Evolutionary conservation across 1,140 invertebrate genomes (phyloP).

Genomic region (Calliopsis andreniformis): DNA sequence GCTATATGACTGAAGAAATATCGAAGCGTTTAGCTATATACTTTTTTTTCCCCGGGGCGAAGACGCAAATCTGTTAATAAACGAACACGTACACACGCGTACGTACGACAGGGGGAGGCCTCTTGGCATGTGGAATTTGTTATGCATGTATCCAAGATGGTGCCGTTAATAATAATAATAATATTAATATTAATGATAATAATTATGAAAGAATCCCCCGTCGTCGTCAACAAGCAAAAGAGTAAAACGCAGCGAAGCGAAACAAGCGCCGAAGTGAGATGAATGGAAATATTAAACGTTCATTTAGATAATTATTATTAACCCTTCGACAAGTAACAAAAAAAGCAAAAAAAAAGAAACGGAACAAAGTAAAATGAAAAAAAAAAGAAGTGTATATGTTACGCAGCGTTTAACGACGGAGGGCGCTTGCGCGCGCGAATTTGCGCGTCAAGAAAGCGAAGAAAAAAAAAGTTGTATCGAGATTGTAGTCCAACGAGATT

Average conservation of each 20-base stretch:
- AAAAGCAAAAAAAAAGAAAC: constrained; percentile 60
- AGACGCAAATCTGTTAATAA: constrained; percentile 51
- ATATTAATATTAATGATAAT: constrained; percentile 37
- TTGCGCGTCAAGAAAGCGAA: neutral
- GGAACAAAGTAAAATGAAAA: constrained; percentile 53
- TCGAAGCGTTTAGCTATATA: constrained; percentile 72
- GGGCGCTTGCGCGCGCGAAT: neutral
- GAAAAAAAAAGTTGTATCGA: constrained; percentile 37
- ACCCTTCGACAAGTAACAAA: constrained; percentile 67
- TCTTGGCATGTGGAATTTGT: constrained; percentile 82
- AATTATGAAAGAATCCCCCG: constrained; percentile 60
- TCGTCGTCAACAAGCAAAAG: constrained; percentile 67
- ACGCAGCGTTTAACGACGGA: constrained; percentile 48
- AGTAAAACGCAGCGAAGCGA: constrained; percentile 58
- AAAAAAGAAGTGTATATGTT: constrained; percentile 61
- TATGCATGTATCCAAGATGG: constrained; percentile 82
- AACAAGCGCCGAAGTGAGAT: constrained; percentile 57
- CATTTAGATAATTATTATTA: constrained; percentile 77
- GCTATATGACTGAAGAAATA: constrained; percentile 61
- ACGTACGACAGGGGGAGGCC: constrained; percentile 72
- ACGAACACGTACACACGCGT: constrained; percentile 4
- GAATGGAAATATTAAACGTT: constrained; percentile 70
- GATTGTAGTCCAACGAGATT: constrained; percentile 54
- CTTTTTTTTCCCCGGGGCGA: constrained; percentile 57
- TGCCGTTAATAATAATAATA: constrained; percentile 65